Conservation (phyloP, 2,888 invertebrate species). For the Acrobasis suavella region DNA sequence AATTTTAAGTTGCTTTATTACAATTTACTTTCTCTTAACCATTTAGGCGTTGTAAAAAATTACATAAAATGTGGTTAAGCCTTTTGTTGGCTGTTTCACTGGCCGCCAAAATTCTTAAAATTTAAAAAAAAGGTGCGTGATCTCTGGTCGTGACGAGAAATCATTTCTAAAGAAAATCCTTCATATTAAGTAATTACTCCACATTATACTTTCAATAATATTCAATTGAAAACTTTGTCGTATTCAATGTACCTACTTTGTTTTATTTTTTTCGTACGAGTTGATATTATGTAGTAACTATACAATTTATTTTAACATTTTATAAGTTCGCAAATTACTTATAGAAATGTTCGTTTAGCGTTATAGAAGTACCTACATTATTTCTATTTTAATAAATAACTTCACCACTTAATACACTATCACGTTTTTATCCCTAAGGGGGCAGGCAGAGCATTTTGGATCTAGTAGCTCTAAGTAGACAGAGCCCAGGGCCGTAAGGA, state of each 20-base stretch:
- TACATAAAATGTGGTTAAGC: constrained; percentile 16
- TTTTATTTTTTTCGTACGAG: too few relatives aligned
- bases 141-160: background rate
- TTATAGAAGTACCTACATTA: too few relatives aligned
- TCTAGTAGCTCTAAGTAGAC: too few relatives aligned
- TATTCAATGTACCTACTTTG: background rate
- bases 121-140: constrained; percentile 20
- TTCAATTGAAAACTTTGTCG: background rate
- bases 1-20: background rate
- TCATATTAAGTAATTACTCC: constrained; percentile 10
- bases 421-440: too few relatives aligned
- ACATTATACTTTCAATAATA: background rate
- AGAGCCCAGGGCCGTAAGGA: too few relatives aligned
- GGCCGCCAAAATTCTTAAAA: background rate
- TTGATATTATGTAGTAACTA: too few relatives aligned
- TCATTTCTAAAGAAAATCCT: constrained; percentile 4
- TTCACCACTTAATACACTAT: too few relatives aligned
- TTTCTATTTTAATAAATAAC: too few relatives aligned
- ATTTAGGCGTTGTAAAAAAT: constrained; percentile 1
- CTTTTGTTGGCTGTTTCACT: constrained; percentile 9
- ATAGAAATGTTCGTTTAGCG: too few relatives aligned
- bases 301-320: too few relatives aligned
- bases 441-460: too few relatives aligned
- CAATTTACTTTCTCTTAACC: background rate
- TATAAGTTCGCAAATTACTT: too few relatives aligned